These are phyloP conservation scores for Coptodon bakossiorum DNA, from an alignment of 2,113 vertebrate genomes.

Conservation along the genomic window DNA sequence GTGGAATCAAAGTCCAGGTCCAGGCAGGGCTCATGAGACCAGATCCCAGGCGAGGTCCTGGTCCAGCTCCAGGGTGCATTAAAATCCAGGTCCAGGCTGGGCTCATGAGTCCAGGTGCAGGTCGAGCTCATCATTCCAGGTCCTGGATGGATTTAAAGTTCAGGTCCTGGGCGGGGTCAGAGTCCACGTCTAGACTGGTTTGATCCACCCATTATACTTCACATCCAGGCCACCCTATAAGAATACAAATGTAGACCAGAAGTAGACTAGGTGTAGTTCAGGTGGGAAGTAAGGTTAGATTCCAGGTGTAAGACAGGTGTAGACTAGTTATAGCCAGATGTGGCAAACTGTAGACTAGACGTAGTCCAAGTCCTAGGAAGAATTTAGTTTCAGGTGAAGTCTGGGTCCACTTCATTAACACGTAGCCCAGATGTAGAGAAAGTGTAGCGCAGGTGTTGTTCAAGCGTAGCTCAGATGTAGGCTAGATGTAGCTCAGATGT, in stretches of 20 bases:
- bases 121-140: background rate
- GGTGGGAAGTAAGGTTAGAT: background rate
- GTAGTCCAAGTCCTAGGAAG: background rate
- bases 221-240: background rate
- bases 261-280: background rate
- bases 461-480: background rate
- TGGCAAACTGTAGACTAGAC: background rate
- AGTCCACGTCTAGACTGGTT: background rate
- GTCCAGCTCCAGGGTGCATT: background rate
- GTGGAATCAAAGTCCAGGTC: background rate
- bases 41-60: background rate
- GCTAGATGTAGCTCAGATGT: background rate
- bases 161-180: background rate
- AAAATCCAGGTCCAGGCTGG: background rate
- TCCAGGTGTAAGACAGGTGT: background rate
- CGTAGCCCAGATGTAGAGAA: background rate
- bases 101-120: background rate
- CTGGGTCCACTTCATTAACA: background rate
- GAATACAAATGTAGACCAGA: background rate
- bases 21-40: fast-evolving
- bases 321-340: background rate
- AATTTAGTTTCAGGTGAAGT: background rate
- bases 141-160: background rate
- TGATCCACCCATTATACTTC: background rate
- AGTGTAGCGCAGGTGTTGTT: background rate